Evolutionary conservation across 2,888 invertebrate genomes (phyloP).

Genomic region (Stenotaenia linearis): DNA sequence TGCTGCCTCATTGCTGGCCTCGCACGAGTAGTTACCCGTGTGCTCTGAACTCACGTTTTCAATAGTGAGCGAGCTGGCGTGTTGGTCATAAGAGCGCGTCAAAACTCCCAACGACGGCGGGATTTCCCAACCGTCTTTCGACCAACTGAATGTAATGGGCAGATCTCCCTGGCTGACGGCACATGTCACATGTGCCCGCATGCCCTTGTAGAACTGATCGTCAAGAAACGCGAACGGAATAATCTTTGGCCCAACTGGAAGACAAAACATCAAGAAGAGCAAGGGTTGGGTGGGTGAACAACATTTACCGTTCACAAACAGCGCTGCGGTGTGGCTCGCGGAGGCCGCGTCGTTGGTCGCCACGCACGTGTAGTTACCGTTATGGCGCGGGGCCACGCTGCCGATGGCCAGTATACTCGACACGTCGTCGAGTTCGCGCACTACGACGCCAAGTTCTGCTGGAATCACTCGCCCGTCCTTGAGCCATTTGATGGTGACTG

Average conservation of each 20-base stretch:
- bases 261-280: conserved; percentile 12
- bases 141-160: conserved; percentile 32
- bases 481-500: conserved; percentile 43
- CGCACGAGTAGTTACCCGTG: conserved; percentile 36
- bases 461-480: conserved; percentile 46
- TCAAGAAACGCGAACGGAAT: conserved; percentile 37
- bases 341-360: conserved; percentile 43
- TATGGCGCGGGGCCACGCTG: conserved; percentile 45
- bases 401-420: conserved; percentile 39
- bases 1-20: conserved; percentile 35
- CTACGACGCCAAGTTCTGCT: conserved; percentile 43
- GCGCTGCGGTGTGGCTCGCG: conserved; percentile 52
- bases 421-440: conserved; percentile 39
- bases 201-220: conserved; percentile 33
- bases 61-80: conserved; percentile 36
- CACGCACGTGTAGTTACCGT: conserved; percentile 48
- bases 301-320: conserved; percentile 61
- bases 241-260: conserved; percentile 37
- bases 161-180: conserved; percentile 34
- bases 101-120: conserved; percentile 33
- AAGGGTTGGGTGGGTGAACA: conserved; percentile 4
- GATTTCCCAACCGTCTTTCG: conserved; percentile 33
- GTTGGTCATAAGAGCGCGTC: conserved; percentile 35
- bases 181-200: conserved; percentile 33
- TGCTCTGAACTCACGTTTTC: conserved; percentile 33